Evolutionary conservation across 2,888 invertebrate species (phyloP).

Genomic region (Megaustenia siamemsis): DNA sequence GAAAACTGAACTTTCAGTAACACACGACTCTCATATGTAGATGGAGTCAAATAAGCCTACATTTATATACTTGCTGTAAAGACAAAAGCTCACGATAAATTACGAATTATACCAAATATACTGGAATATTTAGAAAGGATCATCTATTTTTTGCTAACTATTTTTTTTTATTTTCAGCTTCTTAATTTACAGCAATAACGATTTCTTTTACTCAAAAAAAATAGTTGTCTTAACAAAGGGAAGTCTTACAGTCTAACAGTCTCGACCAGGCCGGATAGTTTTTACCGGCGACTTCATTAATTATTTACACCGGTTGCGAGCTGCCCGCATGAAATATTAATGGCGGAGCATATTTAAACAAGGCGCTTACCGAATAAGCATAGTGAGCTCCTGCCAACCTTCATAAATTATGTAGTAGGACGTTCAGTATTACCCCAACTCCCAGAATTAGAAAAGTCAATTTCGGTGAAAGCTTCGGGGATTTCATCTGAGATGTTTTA

Average conservation of each 20-base stretch:
- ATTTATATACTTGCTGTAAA: no score
- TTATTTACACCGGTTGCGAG: constrained; percentile 51
- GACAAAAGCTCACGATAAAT: no score
- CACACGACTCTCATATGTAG: no score
- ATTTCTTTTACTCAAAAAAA: no score
- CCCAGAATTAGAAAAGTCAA: constrained; percentile 58
- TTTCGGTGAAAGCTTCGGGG: constrained; percentile 56
- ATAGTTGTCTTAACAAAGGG: not conserved
- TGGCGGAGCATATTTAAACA: constrained; percentile 60
- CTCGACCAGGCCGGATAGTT: constrained; percentile 40
- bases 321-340: constrained; percentile 57
- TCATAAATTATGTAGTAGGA: constrained; percentile 40
- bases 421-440: constrained; percentile 43
- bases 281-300: constrained; percentile 49
- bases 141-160: no score
- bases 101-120: no score
- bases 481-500: constrained; percentile 55
- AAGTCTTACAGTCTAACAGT: constrained; percentile 33
- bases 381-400: constrained; percentile 43
- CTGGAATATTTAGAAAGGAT: no score
- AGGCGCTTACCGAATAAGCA: constrained; percentile 53
- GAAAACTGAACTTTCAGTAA: no score
- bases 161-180: no score
- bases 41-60: no score
- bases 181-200: not conserved